Evolutionary conservation across 2,797 vertebrate species (phyloP).

Genomic region (Oreochromis mossambicus): DNA sequence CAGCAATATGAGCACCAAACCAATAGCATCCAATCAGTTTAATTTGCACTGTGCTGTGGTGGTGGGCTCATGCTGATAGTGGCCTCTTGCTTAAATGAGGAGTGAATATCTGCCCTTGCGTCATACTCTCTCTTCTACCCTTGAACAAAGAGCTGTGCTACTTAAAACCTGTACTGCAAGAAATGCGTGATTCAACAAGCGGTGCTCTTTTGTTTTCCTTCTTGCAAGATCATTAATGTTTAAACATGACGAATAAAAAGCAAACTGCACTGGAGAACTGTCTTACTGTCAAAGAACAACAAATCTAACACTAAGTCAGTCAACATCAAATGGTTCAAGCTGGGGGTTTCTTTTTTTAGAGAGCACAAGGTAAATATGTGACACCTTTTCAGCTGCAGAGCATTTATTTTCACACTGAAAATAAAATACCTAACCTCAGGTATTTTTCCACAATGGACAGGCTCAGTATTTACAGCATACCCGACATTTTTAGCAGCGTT

Average conservation of each 20-base stretch:
- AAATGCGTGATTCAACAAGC: slow-evolving; percentile 1
- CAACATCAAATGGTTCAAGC: too few relatives aligned
- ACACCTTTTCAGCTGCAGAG: not conserved
- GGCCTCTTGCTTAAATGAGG: slow-evolving; percentile 37
- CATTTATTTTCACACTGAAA: not conserved
- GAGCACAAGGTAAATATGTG: not conserved
- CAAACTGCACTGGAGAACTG: not conserved
- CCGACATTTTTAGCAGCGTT: slow-evolving; percentile 40
- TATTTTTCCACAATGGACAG: not conserved
- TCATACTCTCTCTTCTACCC: not conserved
- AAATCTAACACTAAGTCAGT: not conserved
- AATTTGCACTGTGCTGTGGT: slow-evolving; percentile 40
- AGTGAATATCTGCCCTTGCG: slow-evolving; percentile 9
- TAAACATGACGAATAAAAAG: not conserved
- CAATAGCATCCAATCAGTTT: slow-evolving; percentile 62
- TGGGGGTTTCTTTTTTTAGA: not conserved
- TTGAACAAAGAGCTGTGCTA: not conserved
- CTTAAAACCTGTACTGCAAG: slow-evolving; percentile 20
- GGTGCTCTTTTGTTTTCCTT: not conserved
- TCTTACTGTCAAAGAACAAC: not conserved
- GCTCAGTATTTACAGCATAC: not conserved
- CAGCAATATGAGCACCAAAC: slow-evolving; percentile 51
- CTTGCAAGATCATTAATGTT: not conserved
- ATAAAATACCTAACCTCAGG: not conserved
- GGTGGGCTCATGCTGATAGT: slow-evolving; percentile 41